Percentiles rank a stretch among this genome's conserved stretches.
These are phyloP conservation scores for Rhyacichthys aspro DNA, from an alignment of 2,797 vertebrate genomes.

Conservation along the genomic window DNA sequence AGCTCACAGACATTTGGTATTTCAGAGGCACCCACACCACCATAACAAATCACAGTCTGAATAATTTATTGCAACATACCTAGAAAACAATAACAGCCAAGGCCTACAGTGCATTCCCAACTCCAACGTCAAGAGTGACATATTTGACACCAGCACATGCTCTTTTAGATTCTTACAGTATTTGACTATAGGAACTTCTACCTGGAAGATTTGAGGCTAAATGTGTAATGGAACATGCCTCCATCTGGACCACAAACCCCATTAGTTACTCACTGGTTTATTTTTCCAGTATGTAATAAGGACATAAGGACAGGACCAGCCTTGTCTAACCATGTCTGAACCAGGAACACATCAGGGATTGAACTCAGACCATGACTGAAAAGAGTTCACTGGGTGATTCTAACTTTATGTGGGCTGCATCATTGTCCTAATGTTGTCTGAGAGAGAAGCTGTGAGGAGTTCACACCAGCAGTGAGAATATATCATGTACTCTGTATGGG, in stretches of 20 bases:
- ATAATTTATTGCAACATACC: conserved; percentile 20
- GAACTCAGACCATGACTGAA: too few species aligned
- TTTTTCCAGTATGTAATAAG: too few species aligned
- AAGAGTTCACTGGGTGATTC: background rate
- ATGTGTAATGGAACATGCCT: too few species aligned
- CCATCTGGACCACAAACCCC: too few species aligned
- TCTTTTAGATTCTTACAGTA: background rate
- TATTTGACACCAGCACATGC: background rate
- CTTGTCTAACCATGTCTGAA: too few species aligned
- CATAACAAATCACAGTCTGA: conserved; percentile 5
- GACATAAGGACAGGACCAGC: too few species aligned
- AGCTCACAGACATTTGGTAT: background rate
- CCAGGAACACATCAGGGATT: too few species aligned
- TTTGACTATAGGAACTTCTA: too few species aligned
- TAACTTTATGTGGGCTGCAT: conserved; percentile 1
- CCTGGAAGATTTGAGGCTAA: too few species aligned
- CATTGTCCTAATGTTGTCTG: conserved; percentile 16
- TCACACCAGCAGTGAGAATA: conserved; percentile 41
- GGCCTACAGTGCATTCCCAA: conserved; percentile 11
- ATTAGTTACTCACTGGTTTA: too few species aligned
- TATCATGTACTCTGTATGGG: conserved; percentile 45
- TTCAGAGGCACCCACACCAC: background rate
- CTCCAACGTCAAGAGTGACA: background rate
- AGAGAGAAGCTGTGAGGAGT: conserved; percentile 31
- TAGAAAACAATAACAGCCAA: conserved; percentile 35